Base-by-base conservation (phyloP, 2,113 vertebrate species). In the Saccopteryx bilineata region DNA sequence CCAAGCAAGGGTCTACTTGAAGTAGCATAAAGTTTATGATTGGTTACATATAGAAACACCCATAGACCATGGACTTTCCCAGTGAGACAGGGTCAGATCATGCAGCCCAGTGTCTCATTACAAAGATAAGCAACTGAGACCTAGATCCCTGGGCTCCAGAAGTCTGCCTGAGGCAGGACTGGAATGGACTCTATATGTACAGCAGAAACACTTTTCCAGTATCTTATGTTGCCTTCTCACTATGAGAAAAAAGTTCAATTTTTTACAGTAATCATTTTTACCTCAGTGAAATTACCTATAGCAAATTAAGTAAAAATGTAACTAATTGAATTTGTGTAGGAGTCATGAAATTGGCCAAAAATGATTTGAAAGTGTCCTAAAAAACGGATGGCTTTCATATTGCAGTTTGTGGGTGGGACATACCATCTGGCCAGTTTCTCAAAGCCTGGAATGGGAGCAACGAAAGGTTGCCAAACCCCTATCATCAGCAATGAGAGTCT, bases 391-490 rank as follows among this genome's bases (percentile, higher is more conserved):
- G 68, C 63, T 86, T 83, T 58, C 52, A 66, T 63, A 28, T 21
- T 63, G 46, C 63, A 28, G 61, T 93, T 91, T 93, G 72, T 12
- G 80, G 7, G 48, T 72, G 82, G 65, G 28, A 79, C 5, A 61
- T 24, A 83, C 83, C 90, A 92, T 94, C 92, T 96, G 95, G 92
- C 65, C 48, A 39, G 23, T 85, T 93, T 92, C 90, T 91, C 78
- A 69, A 71, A 78, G 9, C 65, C 94, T 96, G 92, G 90, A 93
- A 83, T 76, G 46, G 89, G 89, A 95, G 79, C 48, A 69, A 69
- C 21, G 54, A 61, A 97, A 46, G 2, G 52, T 78, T 96, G 94
- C 92, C 96, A 96, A 90, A 17, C 46, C 78, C 90, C 87, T 10
- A 23, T 79, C 87, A 90, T 89, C 91, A 95, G n/a, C 91, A 81